Percentiles rank a stretch among this genome's conserved stretches.
Conservation (phyloP, 2,113 vertebrate genomes). For the Anoplopoma fimbria region DNA sequence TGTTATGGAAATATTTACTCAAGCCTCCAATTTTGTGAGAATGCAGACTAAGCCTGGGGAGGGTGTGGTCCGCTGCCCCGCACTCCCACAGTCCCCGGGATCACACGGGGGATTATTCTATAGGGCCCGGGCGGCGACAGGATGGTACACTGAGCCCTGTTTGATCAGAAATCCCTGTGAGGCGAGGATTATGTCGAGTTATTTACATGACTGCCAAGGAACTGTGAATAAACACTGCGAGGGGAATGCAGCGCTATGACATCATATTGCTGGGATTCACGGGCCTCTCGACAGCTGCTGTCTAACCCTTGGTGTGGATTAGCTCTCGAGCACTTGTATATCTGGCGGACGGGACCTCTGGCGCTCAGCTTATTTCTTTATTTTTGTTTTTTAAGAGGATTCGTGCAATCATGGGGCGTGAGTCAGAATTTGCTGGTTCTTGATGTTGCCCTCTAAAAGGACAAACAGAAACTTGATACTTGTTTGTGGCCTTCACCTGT, state of each 20-base stretch:
- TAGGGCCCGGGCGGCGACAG: constrained; percentile 72
- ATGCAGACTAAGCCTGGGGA: constrained; percentile 66
- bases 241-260: constrained; percentile 68
- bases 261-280: constrained; percentile 60
- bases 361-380: constrained; percentile 36
- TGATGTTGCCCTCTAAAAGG: neutral
- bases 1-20: constrained; percentile 67
- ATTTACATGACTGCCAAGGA: constrained; percentile 79
- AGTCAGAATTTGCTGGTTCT: constrained; percentile 7
- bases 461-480: neutral
- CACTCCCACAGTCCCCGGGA: constrained; percentile 56
- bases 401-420: constrained; percentile 11
- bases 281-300: constrained; percentile 72
- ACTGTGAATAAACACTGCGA: constrained; percentile 54
- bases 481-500: constrained; percentile 20
- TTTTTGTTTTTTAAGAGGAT: constrained; percentile 52
- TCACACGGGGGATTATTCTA: constrained; percentile 79
- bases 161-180: constrained; percentile 79
- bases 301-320: constrained; percentile 72
- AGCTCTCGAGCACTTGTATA: constrained; percentile 54
- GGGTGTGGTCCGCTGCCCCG: constrained; percentile 59
- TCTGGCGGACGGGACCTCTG: constrained; percentile 55
- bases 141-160: constrained; percentile 66
- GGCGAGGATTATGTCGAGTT: constrained; percentile 80
- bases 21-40: constrained; percentile 40